phyloP scores from a whole-genome alignment of 2,888 invertebrate species.

The Drosophila suboccidentalis region DNA sequence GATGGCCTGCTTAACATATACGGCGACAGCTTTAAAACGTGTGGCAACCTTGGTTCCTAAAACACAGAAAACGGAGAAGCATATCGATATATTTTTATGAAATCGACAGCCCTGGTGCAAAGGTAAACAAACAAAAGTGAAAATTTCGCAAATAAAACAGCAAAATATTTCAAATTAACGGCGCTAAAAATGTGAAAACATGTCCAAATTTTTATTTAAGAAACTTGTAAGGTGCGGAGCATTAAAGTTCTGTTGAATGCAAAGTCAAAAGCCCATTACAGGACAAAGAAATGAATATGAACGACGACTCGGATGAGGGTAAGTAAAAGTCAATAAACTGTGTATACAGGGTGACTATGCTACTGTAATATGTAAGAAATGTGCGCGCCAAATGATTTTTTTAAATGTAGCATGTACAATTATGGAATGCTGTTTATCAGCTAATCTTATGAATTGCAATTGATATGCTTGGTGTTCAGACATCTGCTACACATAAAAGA shows the following conservation, averaged over 20 bases:
- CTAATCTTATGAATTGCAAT: neutral
- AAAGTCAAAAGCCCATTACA: neutral
- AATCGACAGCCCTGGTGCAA: conserved; percentile 36
- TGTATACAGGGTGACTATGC: conserved; percentile 37
- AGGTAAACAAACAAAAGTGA: conserved; percentile 61
- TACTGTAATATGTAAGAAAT: neutral
- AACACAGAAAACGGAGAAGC: neutral
- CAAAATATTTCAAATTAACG: conserved; percentile 14
- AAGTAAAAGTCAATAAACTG: conserved; percentile 55
- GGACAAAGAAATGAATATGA: conserved; percentile 32
- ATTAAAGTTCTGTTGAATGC: conserved; percentile 17
- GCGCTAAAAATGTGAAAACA: conserved; percentile 39
- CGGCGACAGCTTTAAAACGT: too few relatives aligned
- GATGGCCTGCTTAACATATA: too few relatives aligned
- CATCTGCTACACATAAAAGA: conserved; percentile 19
- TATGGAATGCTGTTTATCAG: too few relatives aligned
- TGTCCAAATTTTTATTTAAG: conserved; percentile 7
- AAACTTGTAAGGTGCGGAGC: conserved; percentile 2
- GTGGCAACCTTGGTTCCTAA: too few relatives aligned
- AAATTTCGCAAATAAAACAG: conserved; percentile 36
- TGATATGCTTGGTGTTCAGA: neutral
- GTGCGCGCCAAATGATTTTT: conserved; percentile 17
- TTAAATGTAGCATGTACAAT: neutral
- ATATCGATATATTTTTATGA: conserved; percentile 12
- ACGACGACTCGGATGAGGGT: conserved; percentile 57